Base-by-base conservation (phyloP, 2,113 vertebrate species). In the Urocynchramus pylzowi region DNA sequence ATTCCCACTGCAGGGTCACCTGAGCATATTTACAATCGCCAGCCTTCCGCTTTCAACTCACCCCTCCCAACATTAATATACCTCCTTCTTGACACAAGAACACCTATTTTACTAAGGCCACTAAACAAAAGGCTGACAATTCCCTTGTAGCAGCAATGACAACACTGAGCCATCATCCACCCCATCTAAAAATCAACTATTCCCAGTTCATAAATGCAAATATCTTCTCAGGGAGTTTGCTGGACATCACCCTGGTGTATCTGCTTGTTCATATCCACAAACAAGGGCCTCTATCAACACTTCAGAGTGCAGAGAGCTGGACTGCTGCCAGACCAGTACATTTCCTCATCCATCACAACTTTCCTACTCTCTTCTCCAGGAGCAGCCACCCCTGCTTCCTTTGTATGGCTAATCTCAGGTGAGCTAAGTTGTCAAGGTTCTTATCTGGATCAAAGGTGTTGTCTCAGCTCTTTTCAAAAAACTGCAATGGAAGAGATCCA, bases 301-400 rank as follows among this genome's bases (percentile, higher is more conserved):
- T n/a, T 13, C 9, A 11, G 74, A 57, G 41, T 2, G 30, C 3
- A 2, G 35, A 60, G 81, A 61, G 47, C n/a, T 74, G 84, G 41
- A 18, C 1, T 8, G 2, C 41, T 77, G 73, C 69, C 78, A 57
- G 37, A 39, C 2, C 59, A 56, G 26, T 0, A 8, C 44, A 26
- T 57, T 57, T 74, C 22, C 54, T 65, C 77, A 53, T 7, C 33
- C 33, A n/a, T 9, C 2, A 0, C 18, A 44, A 13, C 12, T 30
- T 69, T 22, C 60, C 69, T 44, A 2, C 7, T 0, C 22, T 39
- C 35, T 44, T 6, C 16, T 39, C 30, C 41, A 4, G 2, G 8
- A 57, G 14, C 45, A 47, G 39, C 44, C n/a, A 5, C 49, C 10
- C 2, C 21, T 1, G 0, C 42, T 53, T 18, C 39, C 67, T 73